A percentile compares a stretch with the other conserved stretches of the same genome.
These are phyloP conservation scores for Bostrychus sinensis DNA, from an alignment of 2,113 vertebrate species.

Conservation along the genomic window DNA sequence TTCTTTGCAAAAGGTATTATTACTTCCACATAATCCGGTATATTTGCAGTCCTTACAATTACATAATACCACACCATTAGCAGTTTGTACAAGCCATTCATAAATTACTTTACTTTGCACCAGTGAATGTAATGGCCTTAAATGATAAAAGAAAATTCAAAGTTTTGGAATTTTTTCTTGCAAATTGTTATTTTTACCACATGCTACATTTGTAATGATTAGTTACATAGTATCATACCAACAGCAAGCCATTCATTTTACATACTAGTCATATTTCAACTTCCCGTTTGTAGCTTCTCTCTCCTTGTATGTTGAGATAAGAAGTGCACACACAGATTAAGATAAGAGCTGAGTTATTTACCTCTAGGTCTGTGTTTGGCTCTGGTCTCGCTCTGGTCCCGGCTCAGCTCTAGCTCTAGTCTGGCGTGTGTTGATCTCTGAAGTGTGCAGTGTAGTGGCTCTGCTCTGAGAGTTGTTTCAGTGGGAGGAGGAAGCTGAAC, in stretches of 20 bases:
- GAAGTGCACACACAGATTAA: background rate
- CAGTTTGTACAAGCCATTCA: background rate
- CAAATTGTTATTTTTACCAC: no score
- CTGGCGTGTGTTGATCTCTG: background rate
- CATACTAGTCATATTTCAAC: slow-evolving; percentile 10
- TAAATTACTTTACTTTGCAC: background rate
- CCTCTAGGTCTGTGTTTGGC: background rate
- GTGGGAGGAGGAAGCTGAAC: slow-evolving; percentile 16
- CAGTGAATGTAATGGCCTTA: background rate
- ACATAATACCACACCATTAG: no score
- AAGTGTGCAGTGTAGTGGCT: slow-evolving; percentile 2
- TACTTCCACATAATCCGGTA: no score
- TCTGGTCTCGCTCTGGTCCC: no score
- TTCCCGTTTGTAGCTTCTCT: background rate
- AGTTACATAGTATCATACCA: background rate
- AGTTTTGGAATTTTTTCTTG: no score
- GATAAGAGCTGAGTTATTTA: no score
- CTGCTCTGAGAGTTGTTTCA: slow-evolving; percentile 20
- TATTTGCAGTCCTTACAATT: no score
- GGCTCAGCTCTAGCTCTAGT: no score
- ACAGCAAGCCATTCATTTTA: no score
- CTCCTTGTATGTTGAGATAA: background rate
- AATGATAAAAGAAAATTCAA: background rate
- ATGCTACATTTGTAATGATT: background rate
- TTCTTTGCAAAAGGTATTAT: no score